A percentile compares a stretch with the other conserved stretches of the same genome.
These are phyloP conservation scores for Pemphigus obesinymphae DNA, from an alignment of 1,140 invertebrate species.

Conservation along the genomic window DNA sequence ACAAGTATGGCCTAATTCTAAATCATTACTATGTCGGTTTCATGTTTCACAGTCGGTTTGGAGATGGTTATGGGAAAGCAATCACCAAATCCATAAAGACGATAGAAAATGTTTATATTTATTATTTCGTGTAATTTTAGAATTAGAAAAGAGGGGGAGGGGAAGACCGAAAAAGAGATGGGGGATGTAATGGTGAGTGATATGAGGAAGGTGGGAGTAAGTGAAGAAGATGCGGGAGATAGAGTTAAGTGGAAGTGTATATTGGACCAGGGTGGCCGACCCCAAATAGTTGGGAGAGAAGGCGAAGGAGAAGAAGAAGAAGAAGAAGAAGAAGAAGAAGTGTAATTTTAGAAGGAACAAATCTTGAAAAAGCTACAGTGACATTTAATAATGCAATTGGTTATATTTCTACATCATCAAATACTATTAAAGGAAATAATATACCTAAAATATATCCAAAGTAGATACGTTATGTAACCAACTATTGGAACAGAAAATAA, in stretches of 20 bases:
- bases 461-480: neutral
- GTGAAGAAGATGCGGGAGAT: no score
- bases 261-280: no score
- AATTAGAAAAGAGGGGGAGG: no score
- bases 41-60: conserved; percentile 18
- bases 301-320: no score
- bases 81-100: neutral
- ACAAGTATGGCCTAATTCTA: neutral
- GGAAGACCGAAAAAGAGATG: no score
- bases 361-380: neutral
- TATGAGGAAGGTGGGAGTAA: no score
- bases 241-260: no score
- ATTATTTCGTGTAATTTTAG: no score
- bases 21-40: conserved; percentile 14
- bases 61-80: conserved; percentile 16
- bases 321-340: no score
- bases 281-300: no score
- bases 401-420: neutral
- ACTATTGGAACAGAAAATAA: neutral
- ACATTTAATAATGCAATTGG: neutral
- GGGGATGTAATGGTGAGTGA: no score
- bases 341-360: neutral
- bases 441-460: neutral
- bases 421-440: neutral
- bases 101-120: neutral